Percentiles rank a stretch among this genome's conserved stretches.
These are phyloP conservation scores for Apostichopus californicus DNA, from an alignment of 35 echinoderm and acorn worm species.

Conservation along the genomic window DNA sequence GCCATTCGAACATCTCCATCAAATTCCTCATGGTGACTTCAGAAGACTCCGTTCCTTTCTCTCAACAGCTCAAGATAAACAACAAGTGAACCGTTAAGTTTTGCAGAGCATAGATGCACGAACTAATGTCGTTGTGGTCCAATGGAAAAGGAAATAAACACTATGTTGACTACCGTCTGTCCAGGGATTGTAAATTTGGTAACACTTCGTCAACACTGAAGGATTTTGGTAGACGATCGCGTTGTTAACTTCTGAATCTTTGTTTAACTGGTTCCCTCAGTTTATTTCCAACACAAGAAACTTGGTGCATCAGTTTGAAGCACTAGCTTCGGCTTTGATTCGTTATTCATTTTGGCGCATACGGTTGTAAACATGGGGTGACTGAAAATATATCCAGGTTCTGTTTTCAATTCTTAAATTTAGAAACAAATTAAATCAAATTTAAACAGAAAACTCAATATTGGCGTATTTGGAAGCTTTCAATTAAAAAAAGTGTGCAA, in stretches of 20 bases:
- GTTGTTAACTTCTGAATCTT: background rate
- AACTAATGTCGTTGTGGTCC: background rate
- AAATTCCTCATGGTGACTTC: constrained; percentile 29
- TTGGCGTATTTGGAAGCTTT: too few species aligned
- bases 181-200: background rate
- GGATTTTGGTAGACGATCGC: background rate
- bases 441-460: too few species aligned
- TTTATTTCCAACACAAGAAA: background rate
- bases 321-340: background rate
- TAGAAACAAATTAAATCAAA: too few species aligned
- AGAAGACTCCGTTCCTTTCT: constrained; percentile 27
- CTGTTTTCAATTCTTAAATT: too few species aligned
- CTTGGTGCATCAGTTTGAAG: background rate
- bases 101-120: background rate
- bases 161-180: background rate
- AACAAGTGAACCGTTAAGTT: constrained; percentile 2
- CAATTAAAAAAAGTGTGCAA: too few species aligned
- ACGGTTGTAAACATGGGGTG: too few species aligned
- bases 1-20: constrained; percentile 18
- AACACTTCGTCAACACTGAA: constrained; percentile 3
- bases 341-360: background rate
- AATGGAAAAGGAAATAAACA: constrained; percentile 38
- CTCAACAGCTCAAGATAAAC: constrained; percentile 47
- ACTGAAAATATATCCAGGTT: too few species aligned
- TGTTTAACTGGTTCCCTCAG: background rate